Evolutionary conservation across 2,888 invertebrate genomes (phyloP), one percentile per base, ranked within the genome.

Genomic region (Masnerella sp.): DNA sequence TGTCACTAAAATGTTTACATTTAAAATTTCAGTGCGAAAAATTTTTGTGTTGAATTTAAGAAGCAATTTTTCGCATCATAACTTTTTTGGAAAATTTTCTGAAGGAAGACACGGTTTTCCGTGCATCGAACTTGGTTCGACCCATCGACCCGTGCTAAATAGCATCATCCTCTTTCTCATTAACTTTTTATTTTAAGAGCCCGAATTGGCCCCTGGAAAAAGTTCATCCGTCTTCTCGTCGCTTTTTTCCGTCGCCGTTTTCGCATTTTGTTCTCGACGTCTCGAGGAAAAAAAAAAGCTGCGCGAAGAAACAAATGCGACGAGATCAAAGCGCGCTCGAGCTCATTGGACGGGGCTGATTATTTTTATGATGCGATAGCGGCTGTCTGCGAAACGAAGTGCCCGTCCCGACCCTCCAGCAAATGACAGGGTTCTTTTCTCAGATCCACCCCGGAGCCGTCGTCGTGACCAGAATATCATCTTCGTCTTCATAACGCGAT

Each of bases 291-390:
- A 32, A 9, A 30, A 22, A 47, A 28, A 61, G 17, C n/a, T 77
- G 78, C 79, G 80, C 70, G 73, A 74, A 78, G 82, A 85, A 84
- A 86, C 85, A 86, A 86, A 85, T 83, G 85, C 81, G 68, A 61
- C 75, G 79, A 85, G 86, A 87, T 87, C 87, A 87, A 87, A 87
- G 87, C 83, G 69, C 79, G 80, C 79, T 68, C 69, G 80, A 79
- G 82, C 81, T 85, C 85, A 83, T 83, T 82, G 84, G 84, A 82
- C 80, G 82, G 77, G 83, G 83, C 83, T 87, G 87, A 87, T 87
- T 87, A 87, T 87, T 87, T 87, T 87, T 87, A 87, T 85, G 86
- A 85, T 82, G 82, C 85, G 86, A 87, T 81, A 83, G 82, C 80
- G 78, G 77, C 80, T 69, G 62, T 69, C 75, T 61, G 65, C 34